Evolutionary conservation across 2,797 vertebrate species (phyloP), one percentile per base, ranked within the genome.

Genomic region (Centroberyx gerrardi): DNA sequence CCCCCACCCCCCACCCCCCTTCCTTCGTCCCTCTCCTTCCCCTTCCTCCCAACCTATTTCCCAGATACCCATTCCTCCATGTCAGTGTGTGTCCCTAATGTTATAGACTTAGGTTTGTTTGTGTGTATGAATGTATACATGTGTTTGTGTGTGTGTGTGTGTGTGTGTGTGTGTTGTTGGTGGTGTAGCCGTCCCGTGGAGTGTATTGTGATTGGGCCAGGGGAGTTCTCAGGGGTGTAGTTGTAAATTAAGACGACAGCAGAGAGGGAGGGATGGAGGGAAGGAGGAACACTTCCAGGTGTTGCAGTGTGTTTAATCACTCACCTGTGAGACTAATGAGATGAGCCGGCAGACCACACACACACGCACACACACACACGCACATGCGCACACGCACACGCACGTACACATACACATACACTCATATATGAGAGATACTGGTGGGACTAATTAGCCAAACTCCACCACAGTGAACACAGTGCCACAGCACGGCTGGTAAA

Each of bases 251-350:
- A 92, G 85, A 90, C 78, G 87, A 76, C 80, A 76, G 83, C 78
- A 84, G 64, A 71, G 65, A 67, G 64, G 78, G 72, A 83, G 62
- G 71, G 74, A 62, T 72, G 73, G 72, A 54, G 59, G 74, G 76
- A 62, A 72, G 79, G 82, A 81, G 84, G 68, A 78, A 78, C 65
- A 68, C 67, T 90, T 94, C 91, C 94, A 94, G 93, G 93, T 95
- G 94, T 93, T 92, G 78, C 84, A 72, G 88, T 85, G 84, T 70
- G 36, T 94, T 94, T 94, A 93, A 94, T 94, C 92, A 93, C 88
- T 93, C 91, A 93, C 91, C 92, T 93, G 87, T 87, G 88, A 94
- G 92, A 92, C 92, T 94, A 94, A 92, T 80, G 87, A 89, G 88
- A 92, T 68, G 88, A 91, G 81, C 72, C 31, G 36, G 9, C 31